These are phyloP conservation scores for Aselliscus stoliczkanus DNA, from an alignment of 2,797 vertebrate genomes.

Conservation along the genomic window DNA sequence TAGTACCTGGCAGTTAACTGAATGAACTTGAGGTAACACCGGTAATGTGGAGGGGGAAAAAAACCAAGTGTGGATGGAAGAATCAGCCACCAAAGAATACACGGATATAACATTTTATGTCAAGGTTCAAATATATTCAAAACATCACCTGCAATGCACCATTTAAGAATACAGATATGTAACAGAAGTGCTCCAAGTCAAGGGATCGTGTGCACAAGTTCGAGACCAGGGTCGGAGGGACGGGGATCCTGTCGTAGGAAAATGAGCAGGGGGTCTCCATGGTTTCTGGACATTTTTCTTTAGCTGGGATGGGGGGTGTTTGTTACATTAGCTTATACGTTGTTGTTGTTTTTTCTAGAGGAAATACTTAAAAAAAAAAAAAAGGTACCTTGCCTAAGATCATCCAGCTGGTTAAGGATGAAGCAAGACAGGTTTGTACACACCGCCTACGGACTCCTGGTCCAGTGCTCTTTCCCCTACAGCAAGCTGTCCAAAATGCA, in stretches of 20 bases:
- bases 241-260: fast-evolving
- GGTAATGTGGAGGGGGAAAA: not conserved
- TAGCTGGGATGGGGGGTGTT: not conserved
- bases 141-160: not conserved
- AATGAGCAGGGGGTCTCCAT: not conserved
- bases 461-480: not conserved
- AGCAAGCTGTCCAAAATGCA: not conserved
- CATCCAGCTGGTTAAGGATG: not conserved
- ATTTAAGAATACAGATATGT: not conserved
- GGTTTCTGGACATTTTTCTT: not conserved
- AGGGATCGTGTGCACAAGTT: not conserved
- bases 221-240: not conserved
- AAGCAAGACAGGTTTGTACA: fast-evolving
- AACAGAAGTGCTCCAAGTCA: not conserved
- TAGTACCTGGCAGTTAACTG: no score
- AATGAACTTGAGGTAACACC: not conserved
- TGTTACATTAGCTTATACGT: not conserved
- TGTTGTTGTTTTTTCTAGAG: not conserved
- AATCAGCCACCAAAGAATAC: not conserved
- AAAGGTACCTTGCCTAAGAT: not conserved
- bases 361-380: not conserved
- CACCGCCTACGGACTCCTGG: no score
- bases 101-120: no score
- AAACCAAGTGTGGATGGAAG: not conserved
- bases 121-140: not conserved